Conservation (phyloP, 1,140 invertebrate species). For the Periplaneta americana region DNA sequence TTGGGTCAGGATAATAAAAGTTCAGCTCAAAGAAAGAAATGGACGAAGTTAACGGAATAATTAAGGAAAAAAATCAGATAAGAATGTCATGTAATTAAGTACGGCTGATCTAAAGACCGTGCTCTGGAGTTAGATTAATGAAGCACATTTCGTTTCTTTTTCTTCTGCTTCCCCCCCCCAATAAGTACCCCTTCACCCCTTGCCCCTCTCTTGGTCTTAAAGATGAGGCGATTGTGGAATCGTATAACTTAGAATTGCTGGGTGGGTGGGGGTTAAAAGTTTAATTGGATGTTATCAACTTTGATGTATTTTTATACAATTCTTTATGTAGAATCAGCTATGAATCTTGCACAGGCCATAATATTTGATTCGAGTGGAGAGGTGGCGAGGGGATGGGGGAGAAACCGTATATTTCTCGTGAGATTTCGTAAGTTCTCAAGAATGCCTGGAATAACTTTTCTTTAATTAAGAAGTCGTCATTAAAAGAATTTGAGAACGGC, state of each 20-base stretch:
- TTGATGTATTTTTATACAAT: slow-evolving; percentile 3
- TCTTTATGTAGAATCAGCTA: neutral
- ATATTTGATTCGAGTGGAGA: neutral
- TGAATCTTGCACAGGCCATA: neutral
- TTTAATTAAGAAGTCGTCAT: neutral
- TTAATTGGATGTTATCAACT: slow-evolving; percentile 14
- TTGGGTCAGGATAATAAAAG: neutral
- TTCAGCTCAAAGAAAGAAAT: neutral
- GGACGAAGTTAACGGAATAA: neutral
- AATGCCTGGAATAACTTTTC: neutral
- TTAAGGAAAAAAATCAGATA: neutral
- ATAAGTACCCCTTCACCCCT: neutral
- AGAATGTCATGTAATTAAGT: neutral
- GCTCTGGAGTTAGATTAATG: neutral
- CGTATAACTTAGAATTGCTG: neutral
- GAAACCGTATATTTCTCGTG: neutral
- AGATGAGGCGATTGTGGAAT: neutral
- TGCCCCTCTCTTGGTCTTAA: too few relatives aligned
- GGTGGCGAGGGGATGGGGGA: neutral
- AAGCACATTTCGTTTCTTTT: neutral
- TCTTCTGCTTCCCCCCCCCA: neutral
- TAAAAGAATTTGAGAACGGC: neutral
- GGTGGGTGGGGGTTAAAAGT: neutral
- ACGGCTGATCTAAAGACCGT: neutral
- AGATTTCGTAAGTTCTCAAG: neutral